Evolutionary conservation across 1,140 invertebrate genomes (phyloP), one percentile per base, ranked within the genome.

Genomic region (Luehdorfia chinensis): DNA sequence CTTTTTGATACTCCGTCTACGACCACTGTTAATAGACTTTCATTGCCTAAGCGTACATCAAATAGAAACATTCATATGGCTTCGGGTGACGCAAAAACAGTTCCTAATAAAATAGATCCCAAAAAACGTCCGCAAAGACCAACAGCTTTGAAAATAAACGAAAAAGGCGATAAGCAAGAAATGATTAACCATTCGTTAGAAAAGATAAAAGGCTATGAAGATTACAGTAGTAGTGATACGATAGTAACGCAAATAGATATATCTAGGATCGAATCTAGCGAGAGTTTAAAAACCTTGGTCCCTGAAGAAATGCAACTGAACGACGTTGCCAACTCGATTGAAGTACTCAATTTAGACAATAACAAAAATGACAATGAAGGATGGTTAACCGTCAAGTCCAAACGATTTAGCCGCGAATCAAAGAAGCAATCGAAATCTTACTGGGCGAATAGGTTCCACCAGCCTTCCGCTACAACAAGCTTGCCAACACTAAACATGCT

Each of bases 381-480:
- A 7, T 92, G 91, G 91, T 70, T 91, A 9, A 92, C 90, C 1
- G 91, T 92, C 1, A 92, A 91, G 72, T 90, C 88, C 50, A 78
- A 89, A 30, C 80, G 90, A 12, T 68, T 89, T 25, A 88, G 84
- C 28, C 69, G 80, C 3, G 83, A 84, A 64, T 84, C 77, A 2
- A 86, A 88, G 61, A 86, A 87, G 49, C 73, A 89, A 19, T 87
- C 80, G 5, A 89, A 89, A 62, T 87, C 90, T 19, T 89, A 90
- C 49, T 92, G 91, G 91, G 83, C 90, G 2, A 91, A 90, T 59
- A 84, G 91, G 57, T 92, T 91, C 55, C 88, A 91, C 71, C 91
- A 92, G 56, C 90, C 91, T 9, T 92, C 90, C 1, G 90, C 90
- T 0, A 92, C 91, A 30, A 90, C 91, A 1, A 92, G 90, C 73